Base-by-base conservation (phyloP, 1,140 invertebrate genomes). In the Liolophura sinensis region DNA sequence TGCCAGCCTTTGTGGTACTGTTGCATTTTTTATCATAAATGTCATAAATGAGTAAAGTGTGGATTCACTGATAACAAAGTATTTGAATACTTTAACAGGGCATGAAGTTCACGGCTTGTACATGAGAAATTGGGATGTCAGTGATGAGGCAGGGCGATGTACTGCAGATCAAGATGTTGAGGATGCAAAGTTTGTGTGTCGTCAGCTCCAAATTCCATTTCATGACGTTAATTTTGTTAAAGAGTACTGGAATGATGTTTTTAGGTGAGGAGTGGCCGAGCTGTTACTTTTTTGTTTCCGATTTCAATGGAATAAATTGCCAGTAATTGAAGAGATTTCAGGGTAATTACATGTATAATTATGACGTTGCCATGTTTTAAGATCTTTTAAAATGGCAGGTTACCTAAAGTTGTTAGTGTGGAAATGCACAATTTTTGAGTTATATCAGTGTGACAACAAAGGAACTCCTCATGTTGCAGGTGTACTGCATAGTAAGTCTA, bases 161-260 rank as follows among this genome's bases (percentile, higher is more conserved):
- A 86, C 87, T 48, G 86, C 87, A 15, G 91, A 95, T 76, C 87
- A 89, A 78, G 96, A 99, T 84, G 88, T 88, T 67, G 89, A 92
- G 77, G 93, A 98, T 89, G 95, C 96, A 18, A 84, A 89, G 78
- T 89, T 87, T 83, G 89, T 96, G 14, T 96, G 94, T 81, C 83
- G 90, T 67, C 89, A 89, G 81, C 85, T 99, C 50, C 83, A 90
- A 67, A 94, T 99, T 74, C 84, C 86, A 40, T 84, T 90, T 46
- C 62, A 83, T 64, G 82, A 85, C 60, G 91, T 95, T 0, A 91
- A 96, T 85, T 98, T 97, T 87, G 93, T 97, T 0, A 97, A 97
- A 84, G 91, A 98, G 80, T 99, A 98, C 86, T 99, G 97, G 97
- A 95, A 94, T 84, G 88, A 94, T 74, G 95, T 99, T 0, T 99